Evolutionary conservation across 2,888 invertebrate species (phyloP), one percentile per base, ranked within the genome.

Genomic region (Phalangium opilio): DNA sequence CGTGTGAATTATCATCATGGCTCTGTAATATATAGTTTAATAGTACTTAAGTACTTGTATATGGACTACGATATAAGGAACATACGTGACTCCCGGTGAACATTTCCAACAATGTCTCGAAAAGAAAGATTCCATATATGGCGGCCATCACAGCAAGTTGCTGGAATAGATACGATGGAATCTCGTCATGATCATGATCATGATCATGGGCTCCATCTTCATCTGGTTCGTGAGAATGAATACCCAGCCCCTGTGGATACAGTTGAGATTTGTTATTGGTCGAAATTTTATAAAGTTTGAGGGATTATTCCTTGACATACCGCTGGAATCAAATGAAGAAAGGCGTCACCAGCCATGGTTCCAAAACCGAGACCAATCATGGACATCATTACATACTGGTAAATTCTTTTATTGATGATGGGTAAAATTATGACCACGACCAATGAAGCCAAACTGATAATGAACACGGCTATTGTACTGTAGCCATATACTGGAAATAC

Each of bases 311-410:
- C n/a, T n/a, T n/a, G n/a, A 18, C 42, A 42, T 57, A 69, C 70
- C 59, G 63, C 57, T 4, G 71, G 71, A 41, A 70, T 59, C 1
- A 71, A 61, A 58, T 71, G 71, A 3, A 71, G 57, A 8, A 70
- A 44, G 3, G 70, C 66, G 52, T 70, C 71, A 4, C 66, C 62
- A 34, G 61, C 57, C 44, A 71, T 57, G 1, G 69, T 67, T 1
- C 70, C 68, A 3, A 70, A 66, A 17, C 69, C 69, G 44, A 71
- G 60, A 1, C 69, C 69, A 33, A 70, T 60, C 52, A 70, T 66
- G n/a, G 63, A 55, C 3, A 64, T 60, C 57, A 71, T 62, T 46
- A 68, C 47, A 20, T 60, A 57, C n/a, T 60, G 48, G 51, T 66
- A 67, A 1, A 52, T 54, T 3, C 40, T 34, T 27, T 51, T 54